A percentile compares a stretch with the other conserved stretches of the same genome.
These are phyloP conservation scores for Drosophila trapezifrons DNA, from an alignment of 1,140 invertebrate genomes.

Conservation along the genomic window DNA sequence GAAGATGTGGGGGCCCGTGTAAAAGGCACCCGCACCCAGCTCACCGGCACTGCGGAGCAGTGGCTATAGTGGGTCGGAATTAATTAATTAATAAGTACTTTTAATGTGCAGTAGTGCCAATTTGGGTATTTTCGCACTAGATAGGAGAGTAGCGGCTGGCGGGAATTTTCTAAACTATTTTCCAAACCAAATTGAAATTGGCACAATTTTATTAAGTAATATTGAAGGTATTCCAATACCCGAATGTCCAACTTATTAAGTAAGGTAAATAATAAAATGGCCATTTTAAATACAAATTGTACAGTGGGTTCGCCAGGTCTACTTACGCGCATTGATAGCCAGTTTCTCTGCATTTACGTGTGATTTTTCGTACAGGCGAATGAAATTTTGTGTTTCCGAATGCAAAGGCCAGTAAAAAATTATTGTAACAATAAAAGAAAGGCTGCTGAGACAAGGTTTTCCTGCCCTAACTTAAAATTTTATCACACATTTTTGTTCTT, in stretches of 20 bases:
- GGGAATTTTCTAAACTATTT: no score
- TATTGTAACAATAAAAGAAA: not conserved
- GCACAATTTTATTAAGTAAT: no score
- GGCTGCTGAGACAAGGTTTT: not conserved
- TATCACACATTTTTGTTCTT: not conserved
- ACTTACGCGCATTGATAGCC: constrained; percentile 54
- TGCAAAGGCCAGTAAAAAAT: not conserved
- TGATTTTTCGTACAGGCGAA: constrained; percentile 1
- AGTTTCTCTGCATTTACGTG: constrained; percentile 57
- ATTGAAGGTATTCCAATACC: no score
- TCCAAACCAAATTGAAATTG: no score
- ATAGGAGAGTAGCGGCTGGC: no score
- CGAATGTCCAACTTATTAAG: no score
- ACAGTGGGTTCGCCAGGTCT: no score
- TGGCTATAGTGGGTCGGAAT: constrained; percentile 24
- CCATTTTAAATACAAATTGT: no score
- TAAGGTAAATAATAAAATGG: no score
- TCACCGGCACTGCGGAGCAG: constrained; percentile 21
- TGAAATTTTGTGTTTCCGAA: constrained; percentile 19
- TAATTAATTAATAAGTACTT: not conserved
- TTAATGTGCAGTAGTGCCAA: no score
- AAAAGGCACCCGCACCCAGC: not conserved
- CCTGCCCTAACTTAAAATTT: not conserved
- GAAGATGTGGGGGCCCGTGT: not conserved
- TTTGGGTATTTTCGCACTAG: no score